Evolutionary conservation across 2,888 invertebrate genomes (phyloP).

Genomic region (Polia nebulosa): DNA sequence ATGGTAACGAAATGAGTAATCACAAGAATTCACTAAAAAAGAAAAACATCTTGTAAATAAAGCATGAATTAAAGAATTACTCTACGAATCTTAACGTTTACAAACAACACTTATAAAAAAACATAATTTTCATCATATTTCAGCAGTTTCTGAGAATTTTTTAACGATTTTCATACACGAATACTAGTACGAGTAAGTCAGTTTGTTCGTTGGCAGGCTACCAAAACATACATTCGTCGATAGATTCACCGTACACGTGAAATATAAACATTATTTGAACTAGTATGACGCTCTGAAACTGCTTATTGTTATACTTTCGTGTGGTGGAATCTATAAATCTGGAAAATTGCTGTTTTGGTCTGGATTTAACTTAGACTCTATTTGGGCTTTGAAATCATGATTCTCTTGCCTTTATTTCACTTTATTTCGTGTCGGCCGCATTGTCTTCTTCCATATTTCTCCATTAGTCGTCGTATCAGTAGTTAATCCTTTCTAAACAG

Average conservation of each 20-base stretch:
- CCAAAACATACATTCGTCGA: constrained; percentile 47
- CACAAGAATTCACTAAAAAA: neutral
- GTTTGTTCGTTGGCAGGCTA: constrained; percentile 43
- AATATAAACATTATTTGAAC: constrained; percentile 44
- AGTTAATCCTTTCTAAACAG: neutral
- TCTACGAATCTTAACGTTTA: constrained; percentile 32
- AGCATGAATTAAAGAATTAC: constrained; percentile 30
- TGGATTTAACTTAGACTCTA: neutral
- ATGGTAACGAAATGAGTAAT: constrained; percentile 16
- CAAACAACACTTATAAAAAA: constrained; percentile 32
- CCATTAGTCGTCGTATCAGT: neutral
- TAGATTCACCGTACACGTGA: constrained; percentile 21
- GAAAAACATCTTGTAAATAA: constrained; percentile 13
- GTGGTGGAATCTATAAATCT: neutral
- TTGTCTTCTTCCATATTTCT: too few relatives aligned
- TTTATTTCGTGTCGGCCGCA: too few relatives aligned
- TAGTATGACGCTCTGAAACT: constrained; percentile 18
- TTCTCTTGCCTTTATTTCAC: too few relatives aligned
- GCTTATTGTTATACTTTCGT: neutral
- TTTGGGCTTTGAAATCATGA: too few relatives aligned
- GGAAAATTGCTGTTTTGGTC: neutral
- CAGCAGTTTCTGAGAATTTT: constrained; percentile 13
- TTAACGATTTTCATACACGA: constrained; percentile 22
- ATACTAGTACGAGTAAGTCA: constrained; percentile 27
- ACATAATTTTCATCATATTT: constrained; percentile 30